Base-by-base conservation (phyloP, 2,113 vertebrate species). In the Poeciliopsis retropinna region DNA sequence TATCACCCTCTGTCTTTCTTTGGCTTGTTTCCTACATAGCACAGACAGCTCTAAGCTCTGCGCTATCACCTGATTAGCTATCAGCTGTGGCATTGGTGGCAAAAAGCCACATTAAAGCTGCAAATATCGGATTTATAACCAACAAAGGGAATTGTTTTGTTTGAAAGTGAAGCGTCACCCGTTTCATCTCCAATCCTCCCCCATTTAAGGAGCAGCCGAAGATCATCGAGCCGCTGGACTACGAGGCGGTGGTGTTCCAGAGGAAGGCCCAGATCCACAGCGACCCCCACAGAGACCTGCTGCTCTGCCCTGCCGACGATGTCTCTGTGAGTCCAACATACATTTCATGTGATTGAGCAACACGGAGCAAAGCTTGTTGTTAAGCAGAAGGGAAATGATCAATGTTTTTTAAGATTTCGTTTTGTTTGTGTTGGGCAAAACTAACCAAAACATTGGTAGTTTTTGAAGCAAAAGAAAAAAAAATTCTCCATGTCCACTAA, bases 241-340 rank as follows among this genome's bases (percentile, higher is more conserved):
- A 99, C 64, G 98, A 99, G 89, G 95, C 95, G 0, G 97, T 98
- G 87, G 95, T 99, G 73, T 94, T 95, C 54, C 97, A 99, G 85
- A 95, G 96, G 80, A 99, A 95, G 88, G 95, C 97, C 29, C 98
- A 99, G 94, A 99, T 99, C 92, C 97, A 97, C 94, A 98, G 95
- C 1, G 98, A 99, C 88, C 97, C 98, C 7, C 95, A 98, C 83
- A 89, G 98, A 88, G 98, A 99, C 89, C 90, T 99, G 90, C 95
- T 99, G 84, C 94, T 98, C 91, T 99, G 97, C 91, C 98, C 98
- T 0, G 94, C 96, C 0, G 97, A 99, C 60, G 98, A 99, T 82
- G 95, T 97, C 75, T 97, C 97, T 85, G 98, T 99, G 90, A 97
- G 97, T 75, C 39, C 64, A 14, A 1, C 34, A 54, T 25, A 9